These are phyloP conservation scores for Chelmon rostratus DNA, from an alignment of 2,797 vertebrate genomes.

Conservation along the genomic window DNA sequence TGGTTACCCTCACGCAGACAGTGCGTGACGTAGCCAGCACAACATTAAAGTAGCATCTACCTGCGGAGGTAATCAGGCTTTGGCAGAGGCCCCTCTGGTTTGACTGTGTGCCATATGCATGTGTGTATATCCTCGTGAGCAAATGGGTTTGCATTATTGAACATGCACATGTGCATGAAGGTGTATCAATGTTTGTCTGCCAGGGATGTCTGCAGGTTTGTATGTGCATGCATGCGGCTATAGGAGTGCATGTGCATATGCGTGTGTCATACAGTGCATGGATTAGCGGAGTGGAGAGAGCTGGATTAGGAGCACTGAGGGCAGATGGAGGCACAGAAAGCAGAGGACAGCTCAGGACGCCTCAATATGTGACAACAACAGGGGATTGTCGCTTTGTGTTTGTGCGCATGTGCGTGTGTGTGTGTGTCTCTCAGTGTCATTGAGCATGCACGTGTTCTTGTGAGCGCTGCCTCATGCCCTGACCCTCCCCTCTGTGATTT, in stretches of 20 bases:
- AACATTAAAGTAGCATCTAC: slow-evolving; percentile 9
- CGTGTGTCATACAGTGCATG: background rate
- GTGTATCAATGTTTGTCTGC: background rate
- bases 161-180: background rate
- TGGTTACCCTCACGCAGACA: background rate
- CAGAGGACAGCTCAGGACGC: slow-evolving; percentile 73
- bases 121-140: background rate
- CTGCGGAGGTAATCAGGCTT: slow-evolving; percentile 36
- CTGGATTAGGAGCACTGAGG: slow-evolving; percentile 68
- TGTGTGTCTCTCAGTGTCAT: slow-evolving; percentile 49
- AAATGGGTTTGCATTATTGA: slow-evolving; percentile 13
- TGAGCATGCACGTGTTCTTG: slow-evolving; percentile 70
- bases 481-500: slow-evolving; percentile 53
- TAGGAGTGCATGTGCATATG: slow-evolving; percentile 13
- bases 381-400: slow-evolving; percentile 63
- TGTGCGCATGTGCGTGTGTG: slow-evolving; percentile 56
- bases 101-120: background rate
- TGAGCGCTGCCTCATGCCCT: slow-evolving; percentile 74
- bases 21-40: background rate
- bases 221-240: background rate
- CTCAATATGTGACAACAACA: slow-evolving; percentile 69
- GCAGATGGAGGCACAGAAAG: slow-evolving; percentile 70
- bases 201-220: background rate
- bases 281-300: slow-evolving; percentile 59
- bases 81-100: background rate